Percentiles rank a stretch among this genome's conserved stretches.
These are phyloP conservation scores for Dicrurus megarhynchus DNA, from an alignment of 2,113 vertebrate genomes.

Conservation along the genomic window DNA sequence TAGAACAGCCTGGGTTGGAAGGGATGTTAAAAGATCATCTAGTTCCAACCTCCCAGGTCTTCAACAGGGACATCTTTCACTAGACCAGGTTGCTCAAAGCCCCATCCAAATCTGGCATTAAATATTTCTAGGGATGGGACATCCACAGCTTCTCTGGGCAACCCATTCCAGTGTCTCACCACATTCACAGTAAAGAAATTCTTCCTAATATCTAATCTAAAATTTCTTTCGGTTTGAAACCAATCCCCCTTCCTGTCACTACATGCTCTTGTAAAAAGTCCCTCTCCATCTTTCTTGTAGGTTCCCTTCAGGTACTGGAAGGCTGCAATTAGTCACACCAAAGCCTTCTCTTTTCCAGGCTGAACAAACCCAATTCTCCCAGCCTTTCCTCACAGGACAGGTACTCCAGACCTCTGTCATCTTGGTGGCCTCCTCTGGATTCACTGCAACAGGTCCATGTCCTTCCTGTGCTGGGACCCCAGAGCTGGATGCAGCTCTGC, in stretches of 20 bases:
- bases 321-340: background rate
- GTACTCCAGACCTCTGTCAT: background rate
- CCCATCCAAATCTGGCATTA: background rate
- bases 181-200: background rate
- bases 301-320: background rate
- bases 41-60: background rate
- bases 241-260: background rate
- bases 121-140: background rate
- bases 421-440: background rate
- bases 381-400: background rate
- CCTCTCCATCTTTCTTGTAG: background rate
- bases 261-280: background rate
- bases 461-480: background rate
- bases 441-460: accelerated
- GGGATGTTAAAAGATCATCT: background rate
- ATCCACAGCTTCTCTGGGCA: background rate
- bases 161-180: background rate
- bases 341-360: background rate
- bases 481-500: background rate
- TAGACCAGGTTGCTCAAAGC: background rate
- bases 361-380: background rate
- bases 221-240: background rate
- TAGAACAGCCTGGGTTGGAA: background rate
- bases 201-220: background rate
- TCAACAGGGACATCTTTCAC: background rate